These are phyloP conservation scores for Probosciger aterrimus DNA, from an alignment of 2,113 vertebrate species.

Conservation along the genomic window DNA sequence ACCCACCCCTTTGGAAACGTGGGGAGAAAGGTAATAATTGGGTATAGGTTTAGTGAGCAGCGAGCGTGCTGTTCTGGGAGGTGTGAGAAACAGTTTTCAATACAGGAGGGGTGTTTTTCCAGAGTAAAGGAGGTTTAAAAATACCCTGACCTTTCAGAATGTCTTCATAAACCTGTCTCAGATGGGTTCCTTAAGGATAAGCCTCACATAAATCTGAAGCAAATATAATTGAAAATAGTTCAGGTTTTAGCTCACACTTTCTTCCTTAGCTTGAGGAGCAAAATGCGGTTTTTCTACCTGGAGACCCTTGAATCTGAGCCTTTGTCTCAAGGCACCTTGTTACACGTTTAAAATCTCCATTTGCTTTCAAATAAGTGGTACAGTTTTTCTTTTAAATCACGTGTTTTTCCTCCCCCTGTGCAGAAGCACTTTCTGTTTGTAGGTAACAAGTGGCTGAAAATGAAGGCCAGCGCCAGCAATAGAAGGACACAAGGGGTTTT, in stretches of 20 bases:
- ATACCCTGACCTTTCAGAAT: background rate
- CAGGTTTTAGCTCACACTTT: background rate
- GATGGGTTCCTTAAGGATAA: background rate
- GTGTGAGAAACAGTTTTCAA: background rate
- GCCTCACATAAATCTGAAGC: background rate
- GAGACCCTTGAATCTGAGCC: background rate
- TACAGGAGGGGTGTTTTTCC: background rate
- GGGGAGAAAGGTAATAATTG: background rate
- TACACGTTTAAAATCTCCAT: background rate
- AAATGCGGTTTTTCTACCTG: background rate
- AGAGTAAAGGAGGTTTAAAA: background rate
- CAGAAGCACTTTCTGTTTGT: background rate
- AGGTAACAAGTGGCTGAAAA: background rate
- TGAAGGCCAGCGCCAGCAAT: rapidly evolving
- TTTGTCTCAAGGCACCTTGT: background rate
- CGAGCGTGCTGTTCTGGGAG: background rate
- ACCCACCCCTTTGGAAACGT: background rate
- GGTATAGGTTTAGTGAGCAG: background rate
- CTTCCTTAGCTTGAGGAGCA: background rate
- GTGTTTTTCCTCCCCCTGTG: background rate
- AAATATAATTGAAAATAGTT: background rate
- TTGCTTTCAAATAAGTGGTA: background rate
- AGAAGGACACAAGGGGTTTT: background rate
- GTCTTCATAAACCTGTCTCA: background rate
- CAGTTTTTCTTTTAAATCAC: background rate